Evolutionary conservation across 2,113 vertebrate species (phyloP).

Genomic region (Lanius collurio): DNA sequence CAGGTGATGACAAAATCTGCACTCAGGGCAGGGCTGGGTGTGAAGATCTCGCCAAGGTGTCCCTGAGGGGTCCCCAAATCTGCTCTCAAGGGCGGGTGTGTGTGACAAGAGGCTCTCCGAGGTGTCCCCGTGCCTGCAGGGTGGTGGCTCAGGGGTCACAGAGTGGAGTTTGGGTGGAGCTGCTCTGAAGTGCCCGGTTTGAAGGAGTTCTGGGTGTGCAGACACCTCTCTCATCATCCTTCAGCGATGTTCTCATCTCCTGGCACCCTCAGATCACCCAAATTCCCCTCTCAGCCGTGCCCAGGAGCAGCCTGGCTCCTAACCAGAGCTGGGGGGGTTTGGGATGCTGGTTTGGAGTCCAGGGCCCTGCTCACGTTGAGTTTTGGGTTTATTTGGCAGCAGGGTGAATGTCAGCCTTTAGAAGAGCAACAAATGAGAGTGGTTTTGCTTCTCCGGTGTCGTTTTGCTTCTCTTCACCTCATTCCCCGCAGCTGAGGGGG

Average conservation of each 20-base stretch:
- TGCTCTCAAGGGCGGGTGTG: neutral
- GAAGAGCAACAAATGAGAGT: neutral
- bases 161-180: accelerated
- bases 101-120: neutral
- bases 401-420: neutral
- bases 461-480: neutral
- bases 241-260: neutral
- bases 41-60: neutral
- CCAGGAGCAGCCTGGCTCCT: neutral
- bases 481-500: neutral
- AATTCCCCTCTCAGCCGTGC: neutral
- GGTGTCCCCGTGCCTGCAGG: neutral
- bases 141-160: accelerated
- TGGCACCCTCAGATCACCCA: neutral
- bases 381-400: neutral
- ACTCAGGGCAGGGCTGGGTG: neutral
- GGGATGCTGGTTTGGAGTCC: neutral
- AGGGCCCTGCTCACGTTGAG: neutral
- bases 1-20: neutral
- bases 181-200: accelerated
- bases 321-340: accelerated
- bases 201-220: neutral
- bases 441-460: neutral
- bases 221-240: neutral
- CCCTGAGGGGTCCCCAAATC: neutral